Evolutionary conservation across 2,888 invertebrate genomes (phyloP), one percentile per base, ranked within the genome.

Genomic region (Leptodirus hochenwartii): DNA sequence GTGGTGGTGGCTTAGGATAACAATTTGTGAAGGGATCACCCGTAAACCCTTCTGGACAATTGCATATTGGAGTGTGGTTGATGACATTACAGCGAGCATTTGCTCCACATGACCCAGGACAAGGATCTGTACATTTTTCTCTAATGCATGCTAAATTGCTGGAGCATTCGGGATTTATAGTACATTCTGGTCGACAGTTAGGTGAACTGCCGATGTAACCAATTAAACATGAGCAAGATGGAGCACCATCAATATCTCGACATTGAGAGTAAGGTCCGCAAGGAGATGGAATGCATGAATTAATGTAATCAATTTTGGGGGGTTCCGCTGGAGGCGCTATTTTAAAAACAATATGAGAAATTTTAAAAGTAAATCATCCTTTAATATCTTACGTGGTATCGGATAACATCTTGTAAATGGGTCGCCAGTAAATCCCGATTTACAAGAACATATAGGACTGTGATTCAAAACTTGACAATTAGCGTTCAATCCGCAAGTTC

Each of bases 81-180:
- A 73, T 62, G 22, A 77, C 77, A 39, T 64, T 66, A 49, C 85
- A 87, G 36, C 69, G 57, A 11, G 82, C 72, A 45, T 72, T 65
- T 31, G 67, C 49, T 27, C 80, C 81, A 49, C 81, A 81, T 25
- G 74, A 68, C 22, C 77, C 78, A 29, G 66, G 62, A 45, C 82
- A 84, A 27, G 82, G 82, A 47, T 82, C 75, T 27, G 63, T 59
- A 50, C 82, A 82, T 53, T 72, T 75, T 44, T 72, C 69, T 49
- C 72, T 69, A 28, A 78, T 67, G 52, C 84, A 84, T 29, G 82
- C 78, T 48, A 64, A 62, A 45, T 68, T 69, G 39, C 69, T 67
- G 3, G 72, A 61, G 50, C 84, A 84, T 46, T 79, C 77, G 15
- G 74, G 61, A 50, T 70, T 73, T 23, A 69, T 67, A 34, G 62